Percentiles rank a stretch among this genome's conserved stretches.
These are phyloP conservation scores for Pterois miles DNA, from an alignment of 2,797 vertebrate genomes.

Conservation along the genomic window DNA sequence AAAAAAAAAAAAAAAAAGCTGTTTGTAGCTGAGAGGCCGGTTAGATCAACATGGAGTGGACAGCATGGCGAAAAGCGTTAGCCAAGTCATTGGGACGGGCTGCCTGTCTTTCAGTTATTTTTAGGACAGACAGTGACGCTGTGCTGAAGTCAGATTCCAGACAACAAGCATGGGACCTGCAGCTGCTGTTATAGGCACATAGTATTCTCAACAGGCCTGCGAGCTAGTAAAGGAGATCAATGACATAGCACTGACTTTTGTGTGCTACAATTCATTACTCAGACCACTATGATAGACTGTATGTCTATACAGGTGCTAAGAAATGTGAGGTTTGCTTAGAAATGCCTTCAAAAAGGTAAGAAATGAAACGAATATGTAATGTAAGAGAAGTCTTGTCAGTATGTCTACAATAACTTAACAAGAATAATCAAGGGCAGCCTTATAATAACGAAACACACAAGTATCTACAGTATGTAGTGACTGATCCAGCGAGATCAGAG, in stretches of 20 bases:
- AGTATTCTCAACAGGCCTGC: constrained; percentile 17
- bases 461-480: not conserved
- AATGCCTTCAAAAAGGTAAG: not conserved
- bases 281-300: not conserved
- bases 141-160: constrained; percentile 73
- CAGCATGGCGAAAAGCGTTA: constrained; percentile 57
- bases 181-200: constrained; percentile 80
- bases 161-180: constrained; percentile 66
- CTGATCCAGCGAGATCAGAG: constrained; percentile 25
- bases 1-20: too few species aligned
- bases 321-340: not conserved
- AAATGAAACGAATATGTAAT: not conserved
- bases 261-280: not conserved
- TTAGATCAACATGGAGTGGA: constrained; percentile 59
- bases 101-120: constrained; percentile 79
- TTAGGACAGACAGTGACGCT: constrained; percentile 76
- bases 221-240: not conserved
- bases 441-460: constrained; percentile 4
- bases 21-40: constrained; percentile 30
- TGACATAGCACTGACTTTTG: not conserved
- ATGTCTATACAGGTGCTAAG: not conserved
- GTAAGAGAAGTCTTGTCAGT: not conserved
- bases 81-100: constrained; percentile 75
- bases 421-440: not conserved
- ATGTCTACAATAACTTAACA: not conserved